Conservation (phyloP, 1,140 invertebrate genomes). For the Aphelenchoides fujianensis region DNA sequence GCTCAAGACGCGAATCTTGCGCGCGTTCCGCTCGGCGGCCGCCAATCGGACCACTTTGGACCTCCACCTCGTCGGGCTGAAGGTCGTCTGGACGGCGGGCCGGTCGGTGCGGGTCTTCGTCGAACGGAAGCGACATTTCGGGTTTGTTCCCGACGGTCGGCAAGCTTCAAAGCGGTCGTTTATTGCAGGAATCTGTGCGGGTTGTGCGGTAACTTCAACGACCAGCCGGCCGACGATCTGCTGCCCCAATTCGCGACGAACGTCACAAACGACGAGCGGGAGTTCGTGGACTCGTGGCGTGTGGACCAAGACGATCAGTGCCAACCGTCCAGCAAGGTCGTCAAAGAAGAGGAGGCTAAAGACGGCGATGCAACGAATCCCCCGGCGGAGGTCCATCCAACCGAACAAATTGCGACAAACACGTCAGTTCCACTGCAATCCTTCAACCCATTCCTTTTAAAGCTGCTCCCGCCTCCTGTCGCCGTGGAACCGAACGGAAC, state of each 20-base stretch:
- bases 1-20: background rate
- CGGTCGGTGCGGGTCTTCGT: background rate
- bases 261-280: background rate
- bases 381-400: background rate
- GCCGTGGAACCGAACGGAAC: background rate
- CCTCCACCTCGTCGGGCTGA: background rate
- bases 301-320: background rate
- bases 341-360: background rate
- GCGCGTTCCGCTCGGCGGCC: background rate
- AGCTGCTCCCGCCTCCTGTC: conserved; percentile 3
- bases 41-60: background rate
- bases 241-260: background rate
- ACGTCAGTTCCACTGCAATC: background rate
- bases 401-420: background rate
- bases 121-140: background rate
- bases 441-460: background rate
- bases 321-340: background rate
- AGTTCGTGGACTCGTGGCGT: background rate
- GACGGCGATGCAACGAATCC: background rate
- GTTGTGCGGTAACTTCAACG: conserved; percentile 20
- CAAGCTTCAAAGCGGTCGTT: background rate
- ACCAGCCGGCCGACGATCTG: background rate
- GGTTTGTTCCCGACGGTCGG: background rate
- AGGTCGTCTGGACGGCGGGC: background rate
- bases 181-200: conserved; percentile 10